Base-by-base conservation (phyloP, 2,797 vertebrate species). In the Botia almorhae region DNA sequence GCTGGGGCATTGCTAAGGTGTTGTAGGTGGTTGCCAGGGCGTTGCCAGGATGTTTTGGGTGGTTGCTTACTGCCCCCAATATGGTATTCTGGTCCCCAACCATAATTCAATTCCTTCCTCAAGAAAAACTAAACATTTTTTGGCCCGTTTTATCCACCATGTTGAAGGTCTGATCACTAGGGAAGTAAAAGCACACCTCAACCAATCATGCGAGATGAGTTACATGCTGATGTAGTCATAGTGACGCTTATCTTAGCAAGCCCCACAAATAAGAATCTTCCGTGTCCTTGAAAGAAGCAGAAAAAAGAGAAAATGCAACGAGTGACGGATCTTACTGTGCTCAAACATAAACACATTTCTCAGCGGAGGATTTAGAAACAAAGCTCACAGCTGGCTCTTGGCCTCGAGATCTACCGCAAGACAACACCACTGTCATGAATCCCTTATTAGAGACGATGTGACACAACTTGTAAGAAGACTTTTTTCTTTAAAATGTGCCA, bases 341-440 rank as follows among this genome's bases (percentile, higher is more conserved):
- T 60, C 65, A 60, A 39, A 58, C 21, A 56, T 67, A 11, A 33
- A 53, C n/a, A 67, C 14, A 51, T 67, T 76, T 67, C 7, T 29
- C 74, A 17, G 8, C 29, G 51, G 21, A 48, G 64, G 33, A 69
- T 69, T 69, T 60, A 58, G 12, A 69, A 29, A 26, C n/a, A 67
- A 43, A 60, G 70, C 73, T 58, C 51, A 53, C 70, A 69, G 46
- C 70, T 56, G 50, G n/a, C 48, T 55, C 29, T 17, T 69, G 70
- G 60, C 64, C 48, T 69, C 16, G 23, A 69, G 56, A 55, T 46
- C 21, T 36, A 19, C 11, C 43, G 14, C 12, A 6, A 69, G 56
- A 17, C 29, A 61, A 69, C 51, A 64, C 10, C 4, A 61, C 33
- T 58, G 58, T 74, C 56, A 39, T 75, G 71, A 76, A 71, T 58